A percentile compares a stretch with the other conserved stretches of the same genome.
Conservation (phyloP, 2,888 invertebrate genomes). For the Conistra vaccinii region DNA sequence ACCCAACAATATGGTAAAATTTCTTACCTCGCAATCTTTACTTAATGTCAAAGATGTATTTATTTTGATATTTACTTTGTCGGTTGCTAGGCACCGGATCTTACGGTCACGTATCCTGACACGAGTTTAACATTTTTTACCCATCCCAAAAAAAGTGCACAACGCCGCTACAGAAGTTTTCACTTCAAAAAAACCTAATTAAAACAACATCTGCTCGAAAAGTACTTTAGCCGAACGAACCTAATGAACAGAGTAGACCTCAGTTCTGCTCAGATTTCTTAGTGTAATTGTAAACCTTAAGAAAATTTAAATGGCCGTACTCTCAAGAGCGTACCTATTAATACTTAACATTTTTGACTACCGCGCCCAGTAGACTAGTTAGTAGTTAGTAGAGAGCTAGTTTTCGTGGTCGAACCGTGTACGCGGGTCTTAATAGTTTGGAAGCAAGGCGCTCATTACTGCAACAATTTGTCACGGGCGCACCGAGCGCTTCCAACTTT, state of each 20-base stretch:
- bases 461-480: slow-evolving; percentile 79
- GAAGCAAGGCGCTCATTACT: slow-evolving; percentile 76
- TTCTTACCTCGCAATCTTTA: too few relatives aligned
- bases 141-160: too few relatives aligned
- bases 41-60: too few relatives aligned
- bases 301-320: slow-evolving; percentile 21
- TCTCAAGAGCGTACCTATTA: slow-evolving; percentile 12
- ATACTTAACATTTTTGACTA: neutral
- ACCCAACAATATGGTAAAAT: too few relatives aligned
- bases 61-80: too few relatives aligned
- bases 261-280: slow-evolving; percentile 28
- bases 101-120: too few relatives aligned
- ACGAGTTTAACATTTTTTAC: too few relatives aligned
- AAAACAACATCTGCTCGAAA: neutral
- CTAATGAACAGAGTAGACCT: neutral
- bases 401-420: slow-evolving; percentile 34
- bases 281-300: slow-evolving; percentile 18
- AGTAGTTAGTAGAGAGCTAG: too few relatives aligned
- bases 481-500: slow-evolving; percentile 72
- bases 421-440: slow-evolving; percentile 44
- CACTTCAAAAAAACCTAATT: too few relatives aligned
- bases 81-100: too few relatives aligned
- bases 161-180: too few relatives aligned
- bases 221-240: slow-evolving; percentile 1
- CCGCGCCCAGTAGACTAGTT: too few relatives aligned